Conservation (phyloP, 2,113 vertebrate species). For the Mirounga angustirostris region DNA sequence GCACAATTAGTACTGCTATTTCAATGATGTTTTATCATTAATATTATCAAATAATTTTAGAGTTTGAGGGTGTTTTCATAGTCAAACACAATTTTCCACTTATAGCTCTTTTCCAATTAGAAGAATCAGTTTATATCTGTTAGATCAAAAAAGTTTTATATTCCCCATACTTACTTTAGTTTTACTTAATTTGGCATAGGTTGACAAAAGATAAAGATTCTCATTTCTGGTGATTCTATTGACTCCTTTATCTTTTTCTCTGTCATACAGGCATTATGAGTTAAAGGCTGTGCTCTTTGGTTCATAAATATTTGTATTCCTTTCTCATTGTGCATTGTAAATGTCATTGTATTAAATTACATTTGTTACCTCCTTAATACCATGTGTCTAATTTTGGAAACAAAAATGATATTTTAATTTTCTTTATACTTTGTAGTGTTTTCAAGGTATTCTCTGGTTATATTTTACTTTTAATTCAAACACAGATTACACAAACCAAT, state of each 20-base stretch:
- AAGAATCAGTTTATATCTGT: background rate
- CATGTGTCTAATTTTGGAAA: background rate
- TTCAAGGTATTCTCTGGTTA: background rate
- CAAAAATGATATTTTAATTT: background rate
- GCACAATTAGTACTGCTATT: background rate
- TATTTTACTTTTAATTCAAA: background rate
- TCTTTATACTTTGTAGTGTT: background rate
- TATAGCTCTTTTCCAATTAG: background rate
- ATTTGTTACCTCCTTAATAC: background rate
- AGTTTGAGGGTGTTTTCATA: background rate
- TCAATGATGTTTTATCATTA: background rate
- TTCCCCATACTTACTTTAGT: background rate
- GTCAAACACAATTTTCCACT: background rate
- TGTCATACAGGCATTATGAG: background rate
- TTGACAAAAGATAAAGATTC: background rate
- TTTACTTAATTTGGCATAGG: background rate
- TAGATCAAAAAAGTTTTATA: background rate
- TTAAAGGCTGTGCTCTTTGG: background rate
- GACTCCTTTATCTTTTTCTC: background rate
- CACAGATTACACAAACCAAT: background rate
- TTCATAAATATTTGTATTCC: slow-evolving; percentile 37
- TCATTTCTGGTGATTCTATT: background rate
- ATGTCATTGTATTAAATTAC: background rate
- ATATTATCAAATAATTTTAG: background rate
- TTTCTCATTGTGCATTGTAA: background rate